Conservation (phyloP, 2,797 vertebrate species). For the Anguilla anguilla region DNA sequence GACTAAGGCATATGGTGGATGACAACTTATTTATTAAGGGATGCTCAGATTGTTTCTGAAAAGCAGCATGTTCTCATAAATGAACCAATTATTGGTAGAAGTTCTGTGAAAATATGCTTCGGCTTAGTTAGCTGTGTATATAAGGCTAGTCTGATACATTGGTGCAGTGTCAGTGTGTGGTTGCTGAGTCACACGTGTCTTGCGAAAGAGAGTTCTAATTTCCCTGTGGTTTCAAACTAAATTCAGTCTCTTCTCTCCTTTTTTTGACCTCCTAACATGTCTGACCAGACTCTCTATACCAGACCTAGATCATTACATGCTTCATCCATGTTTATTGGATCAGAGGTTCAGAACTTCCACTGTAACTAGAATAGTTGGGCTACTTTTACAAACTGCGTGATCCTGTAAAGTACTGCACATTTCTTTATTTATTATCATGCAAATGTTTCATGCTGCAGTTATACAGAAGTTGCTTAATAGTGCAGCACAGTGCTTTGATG, state of each 20-base stretch:
- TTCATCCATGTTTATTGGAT: background rate
- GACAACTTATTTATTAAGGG: background rate
- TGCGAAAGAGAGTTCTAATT: background rate
- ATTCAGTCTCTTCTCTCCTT: conserved; percentile 2
- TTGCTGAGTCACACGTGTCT: background rate
- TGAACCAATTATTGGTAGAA: background rate
- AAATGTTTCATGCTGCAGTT: background rate
- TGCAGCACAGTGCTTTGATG: background rate
- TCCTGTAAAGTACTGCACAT: background rate
- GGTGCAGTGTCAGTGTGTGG: conserved; percentile 9
- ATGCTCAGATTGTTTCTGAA: background rate
- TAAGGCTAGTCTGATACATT: background rate
- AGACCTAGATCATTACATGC: background rate
- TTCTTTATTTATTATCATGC: background rate
- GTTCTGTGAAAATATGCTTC: background rate
- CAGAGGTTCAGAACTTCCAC: background rate
- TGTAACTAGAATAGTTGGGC: background rate
- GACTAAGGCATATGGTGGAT: background rate
- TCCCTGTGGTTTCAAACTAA: background rate
- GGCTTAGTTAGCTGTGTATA: background rate
- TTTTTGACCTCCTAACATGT: conserved; percentile 2
- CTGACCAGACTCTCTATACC: background rate
- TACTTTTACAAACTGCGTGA: background rate
- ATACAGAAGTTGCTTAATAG: background rate
- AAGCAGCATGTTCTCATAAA: background rate